Conservation (phyloP, 2,113 vertebrate species). For the Reinhardtius hippoglossoides region DNA sequence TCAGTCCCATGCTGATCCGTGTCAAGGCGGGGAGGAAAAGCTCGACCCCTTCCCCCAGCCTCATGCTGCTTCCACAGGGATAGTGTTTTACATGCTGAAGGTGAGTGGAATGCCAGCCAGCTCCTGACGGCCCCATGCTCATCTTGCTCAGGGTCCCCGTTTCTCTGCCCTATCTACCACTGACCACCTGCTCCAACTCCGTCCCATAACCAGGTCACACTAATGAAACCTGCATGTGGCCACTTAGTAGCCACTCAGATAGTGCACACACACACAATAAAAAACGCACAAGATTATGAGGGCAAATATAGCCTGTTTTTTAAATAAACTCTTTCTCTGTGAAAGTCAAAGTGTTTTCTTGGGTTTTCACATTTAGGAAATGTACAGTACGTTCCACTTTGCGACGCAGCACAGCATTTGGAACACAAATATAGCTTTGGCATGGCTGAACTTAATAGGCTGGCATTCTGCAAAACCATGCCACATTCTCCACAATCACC, state of each 20-base stretch:
- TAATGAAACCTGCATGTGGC: constrained; percentile 44
- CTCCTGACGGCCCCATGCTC: constrained; percentile 38
- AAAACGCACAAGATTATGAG: neutral
- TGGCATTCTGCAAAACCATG: constrained; percentile 70
- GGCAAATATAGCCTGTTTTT: neutral
- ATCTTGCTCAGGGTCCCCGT: constrained; percentile 37
- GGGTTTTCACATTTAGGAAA: constrained; percentile 19
- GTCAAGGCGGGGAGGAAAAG: constrained; percentile 45
- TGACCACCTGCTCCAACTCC: constrained; percentile 55
- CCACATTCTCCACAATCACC: constrained; percentile 72
- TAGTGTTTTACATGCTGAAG: constrained; percentile 74
- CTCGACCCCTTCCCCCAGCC: constrained; percentile 56
- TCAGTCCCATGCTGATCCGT: constrained; percentile 19
- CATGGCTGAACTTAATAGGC: constrained; percentile 60
- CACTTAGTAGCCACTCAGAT: constrained; percentile 14
- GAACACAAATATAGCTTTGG: constrained; percentile 68
- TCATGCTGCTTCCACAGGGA: constrained; percentile 66
- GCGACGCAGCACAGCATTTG: constrained; percentile 46
- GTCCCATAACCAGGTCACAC: constrained; percentile 53
- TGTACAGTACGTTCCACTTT: constrained; percentile 50
- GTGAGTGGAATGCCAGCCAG: constrained; percentile 69
- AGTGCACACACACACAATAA: neutral
- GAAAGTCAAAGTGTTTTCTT: neutral
- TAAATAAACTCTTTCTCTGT: neutral
- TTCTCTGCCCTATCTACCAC: constrained; percentile 37